These are phyloP conservation scores for Callionymus lyra DNA, from an alignment of 2,113 vertebrate species.

Conservation along the genomic window DNA sequence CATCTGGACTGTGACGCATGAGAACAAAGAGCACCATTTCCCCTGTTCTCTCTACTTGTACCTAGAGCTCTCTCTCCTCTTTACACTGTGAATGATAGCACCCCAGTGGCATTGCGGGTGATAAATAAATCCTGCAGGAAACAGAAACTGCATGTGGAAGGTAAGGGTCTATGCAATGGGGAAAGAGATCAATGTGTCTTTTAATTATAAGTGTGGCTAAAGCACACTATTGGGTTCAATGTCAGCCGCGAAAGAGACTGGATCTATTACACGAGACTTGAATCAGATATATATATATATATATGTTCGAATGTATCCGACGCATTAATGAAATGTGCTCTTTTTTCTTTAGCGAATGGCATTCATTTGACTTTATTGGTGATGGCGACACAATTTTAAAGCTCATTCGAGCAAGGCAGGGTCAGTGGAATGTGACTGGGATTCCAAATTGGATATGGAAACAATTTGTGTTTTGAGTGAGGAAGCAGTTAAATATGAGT, in stretches of 20 bases:
- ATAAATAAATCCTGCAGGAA: slow-evolving; percentile 64
- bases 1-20: slow-evolving; percentile 41
- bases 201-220: slow-evolving; percentile 61
- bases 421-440: slow-evolving; percentile 2
- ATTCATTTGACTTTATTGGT: slow-evolving; percentile 14
- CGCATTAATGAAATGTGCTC: slow-evolving; percentile 1
- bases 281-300: slow-evolving; percentile 16
- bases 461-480: too few species aligned
- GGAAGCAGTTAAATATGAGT: too few species aligned
- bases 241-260: slow-evolving; percentile 29
- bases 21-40: slow-evolving; percentile 45
- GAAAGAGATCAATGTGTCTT: slow-evolving; percentile 58
- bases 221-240: slow-evolving; percentile 33
- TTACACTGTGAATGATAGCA: slow-evolving; percentile 52
- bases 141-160: slow-evolving; percentile 49
- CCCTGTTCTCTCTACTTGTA: slow-evolving; percentile 36
- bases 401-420: slow-evolving; percentile 3
- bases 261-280: slow-evolving; percentile 38
- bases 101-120: slow-evolving; percentile 52
- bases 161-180: slow-evolving; percentile 22
- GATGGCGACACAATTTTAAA: slow-evolving; percentile 4
- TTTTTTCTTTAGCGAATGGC: too few species aligned
- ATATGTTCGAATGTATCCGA: slow-evolving; percentile 22
- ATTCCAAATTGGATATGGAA: not conserved
- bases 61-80: slow-evolving; percentile 39